A percentile compares a stretch with the other conserved stretches of the same genome.
phyloP scores from a whole-genome alignment of 2,888 invertebrate species.

The Patella ulyssiponensis region DNA sequence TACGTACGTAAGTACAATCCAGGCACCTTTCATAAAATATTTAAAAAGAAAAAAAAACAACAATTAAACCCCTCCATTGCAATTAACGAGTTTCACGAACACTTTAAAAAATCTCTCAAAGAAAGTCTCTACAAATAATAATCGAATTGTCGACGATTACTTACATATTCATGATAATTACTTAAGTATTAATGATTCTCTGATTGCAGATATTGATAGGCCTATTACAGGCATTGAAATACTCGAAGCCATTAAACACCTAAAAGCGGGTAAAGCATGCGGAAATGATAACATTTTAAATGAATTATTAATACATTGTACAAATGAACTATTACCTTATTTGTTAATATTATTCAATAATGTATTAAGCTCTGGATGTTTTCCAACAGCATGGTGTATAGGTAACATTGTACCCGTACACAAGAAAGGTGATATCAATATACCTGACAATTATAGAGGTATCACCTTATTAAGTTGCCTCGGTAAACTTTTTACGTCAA shows the following conservation, averaged over 20 bases:
- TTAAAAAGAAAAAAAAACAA: neutral
- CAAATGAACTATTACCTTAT: no score
- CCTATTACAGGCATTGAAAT: no score
- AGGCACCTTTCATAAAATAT: neutral
- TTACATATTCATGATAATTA: neutral
- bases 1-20: neutral
- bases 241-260: no score
- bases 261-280: no score
- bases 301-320: no score
- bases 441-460: neutral
- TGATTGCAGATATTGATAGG: no score
- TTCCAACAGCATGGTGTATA: neutral
- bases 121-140: neutral
- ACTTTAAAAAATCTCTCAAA: neutral
- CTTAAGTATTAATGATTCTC: no score
- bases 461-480: no score
- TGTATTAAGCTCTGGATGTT: no score
- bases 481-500: no score
- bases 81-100: neutral
- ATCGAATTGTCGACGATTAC: neutral
- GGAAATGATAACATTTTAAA: no score
- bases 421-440: neutral
- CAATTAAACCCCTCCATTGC: neutral
- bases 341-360: no score
- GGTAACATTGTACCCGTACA: neutral